phyloP scores from a whole-genome alignment of 2,888 invertebrate genomes.

The Germaria angustata region DNA sequence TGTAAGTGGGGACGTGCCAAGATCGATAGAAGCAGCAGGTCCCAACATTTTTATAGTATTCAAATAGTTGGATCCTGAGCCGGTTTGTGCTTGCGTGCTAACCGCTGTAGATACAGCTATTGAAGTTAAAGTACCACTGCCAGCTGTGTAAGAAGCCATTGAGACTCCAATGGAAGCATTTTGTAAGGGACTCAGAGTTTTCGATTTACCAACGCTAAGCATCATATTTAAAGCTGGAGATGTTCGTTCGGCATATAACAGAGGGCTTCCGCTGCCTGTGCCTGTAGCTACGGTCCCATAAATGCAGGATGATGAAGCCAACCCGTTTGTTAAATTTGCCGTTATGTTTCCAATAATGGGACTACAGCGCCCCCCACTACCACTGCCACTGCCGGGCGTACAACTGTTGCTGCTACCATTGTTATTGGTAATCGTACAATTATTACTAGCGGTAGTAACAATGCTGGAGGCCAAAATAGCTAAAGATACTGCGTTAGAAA shows the following conservation, averaged over 20 bases:
- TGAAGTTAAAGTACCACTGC: conserved; percentile 38
- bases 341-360: conserved; percentile 66
- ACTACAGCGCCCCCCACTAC: conserved; percentile 69
- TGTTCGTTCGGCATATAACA: conserved; percentile 70
- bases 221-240: conserved; percentile 74
- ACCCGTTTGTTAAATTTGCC: conserved; percentile 65
- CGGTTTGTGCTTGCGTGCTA: conserved; percentile 59
- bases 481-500: conserved; percentile 58
- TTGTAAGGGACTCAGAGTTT: conserved; percentile 72
- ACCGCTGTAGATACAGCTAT: conserved; percentile 27
- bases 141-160: conserved; percentile 61
- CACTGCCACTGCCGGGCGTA: conserved; percentile 65
- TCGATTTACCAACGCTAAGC: conserved; percentile 71
- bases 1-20: conserved; percentile 76
- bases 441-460: conserved; percentile 56
- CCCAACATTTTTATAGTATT: conserved; percentile 75
- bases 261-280: conserved; percentile 56
- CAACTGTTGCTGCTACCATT: conserved; percentile 68
- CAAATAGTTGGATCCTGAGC: conserved; percentile 71
- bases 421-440: conserved; percentile 61
- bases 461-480: conserved; percentile 59
- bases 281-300: conserved; percentile 56
- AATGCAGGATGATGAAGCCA: conserved; percentile 67
- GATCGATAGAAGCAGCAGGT: conserved; percentile 76
- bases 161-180: conserved; percentile 67